A percentile compares a stretch with the other conserved stretches of the same genome.
phyloP scores from a whole-genome alignment of 1,140 invertebrate species.

The Trachelipus rathkii region DNA sequence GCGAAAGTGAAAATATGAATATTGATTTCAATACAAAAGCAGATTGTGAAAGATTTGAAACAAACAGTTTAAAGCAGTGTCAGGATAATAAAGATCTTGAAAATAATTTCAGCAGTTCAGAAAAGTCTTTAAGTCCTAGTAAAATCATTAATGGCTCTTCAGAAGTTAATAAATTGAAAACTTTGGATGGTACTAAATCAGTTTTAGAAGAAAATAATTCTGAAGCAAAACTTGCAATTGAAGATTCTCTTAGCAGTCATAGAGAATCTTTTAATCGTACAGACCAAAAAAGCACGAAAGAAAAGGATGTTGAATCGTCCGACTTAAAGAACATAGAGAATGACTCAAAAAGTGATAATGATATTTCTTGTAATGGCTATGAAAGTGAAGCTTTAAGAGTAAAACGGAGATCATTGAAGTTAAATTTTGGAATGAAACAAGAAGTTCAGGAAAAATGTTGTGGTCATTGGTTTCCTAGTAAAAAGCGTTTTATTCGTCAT shows the following conservation, averaged over 20 bases:
- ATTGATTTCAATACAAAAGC: background rate
- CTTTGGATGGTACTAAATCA: background rate
- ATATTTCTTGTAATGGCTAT: background rate
- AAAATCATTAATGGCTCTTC: background rate
- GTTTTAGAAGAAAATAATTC: background rate
- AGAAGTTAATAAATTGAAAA: background rate
- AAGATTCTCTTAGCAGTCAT: no score
- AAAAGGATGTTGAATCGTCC: background rate
- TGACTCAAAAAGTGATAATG: background rate
- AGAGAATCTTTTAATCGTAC: background rate
- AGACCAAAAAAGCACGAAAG: background rate
- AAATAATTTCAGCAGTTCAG: background rate
- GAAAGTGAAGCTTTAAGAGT: background rate
- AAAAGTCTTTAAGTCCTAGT: background rate
- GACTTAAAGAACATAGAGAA: background rate
- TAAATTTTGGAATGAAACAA: background rate
- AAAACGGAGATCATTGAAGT: background rate
- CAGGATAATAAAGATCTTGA: background rate
- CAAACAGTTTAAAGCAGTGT: no score
- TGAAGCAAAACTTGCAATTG: no score
- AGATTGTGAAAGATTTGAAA: background rate
- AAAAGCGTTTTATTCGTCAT: background rate
- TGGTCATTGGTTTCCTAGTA: slow-evolving; percentile 1
- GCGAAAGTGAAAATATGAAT: background rate
- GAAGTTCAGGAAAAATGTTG: background rate